Base-by-base conservation (phyloP, 2,797 vertebrate species). In the Trematomus bernacchii region DNA sequence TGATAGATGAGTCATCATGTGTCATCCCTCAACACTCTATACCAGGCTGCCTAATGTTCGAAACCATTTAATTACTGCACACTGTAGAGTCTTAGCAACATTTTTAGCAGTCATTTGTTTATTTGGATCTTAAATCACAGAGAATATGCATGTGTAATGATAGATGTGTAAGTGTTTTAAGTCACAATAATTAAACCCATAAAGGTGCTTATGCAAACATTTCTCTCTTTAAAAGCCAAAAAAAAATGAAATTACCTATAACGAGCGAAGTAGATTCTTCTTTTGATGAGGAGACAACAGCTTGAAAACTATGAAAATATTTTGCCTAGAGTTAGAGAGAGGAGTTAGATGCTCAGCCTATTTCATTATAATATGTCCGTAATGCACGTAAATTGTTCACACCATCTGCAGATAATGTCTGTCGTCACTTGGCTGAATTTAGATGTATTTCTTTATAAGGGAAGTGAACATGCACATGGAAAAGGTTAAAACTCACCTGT, bases 251-350 rank as follows among this genome's bases (percentile, higher is more conserved):
- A 69, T 91, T 93, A 93, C 95, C 93, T 82, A 90, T 91, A 60
- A 94, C 93, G 46, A 96, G 89, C 57, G 94, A 94, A 0, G 93
- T 90, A 2, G 79, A 67, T 52, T 95, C 84, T 0, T 94, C 94
- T 76, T 91, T 95, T 58, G 95, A 96, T 76, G 94, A 87, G 71
- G 94, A 96, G 85, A 96, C 89, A 70, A 95, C 66, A 50, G 89
- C 89, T 82, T 90, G 94, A 78, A 94, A 82, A 63, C 90, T 91
- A 51, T 92, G 84, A 42, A 94, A 95, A 89, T 96, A 96, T 84
- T 94, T 96, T 55, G 94, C 89, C 95, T 96, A 71, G 88, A 92
- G 80, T 68, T 5, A 84, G 52, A 91, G 47, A 50, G 40, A 57
- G 61, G 7, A 48, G 57, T 73, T 69, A 59, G 10, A 48, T 10